A percentile compares a stretch with the other conserved stretches of the same genome.
phyloP scores from a whole-genome alignment of 2,113 vertebrate species.

The Phrynosoma blainvillii region DNA sequence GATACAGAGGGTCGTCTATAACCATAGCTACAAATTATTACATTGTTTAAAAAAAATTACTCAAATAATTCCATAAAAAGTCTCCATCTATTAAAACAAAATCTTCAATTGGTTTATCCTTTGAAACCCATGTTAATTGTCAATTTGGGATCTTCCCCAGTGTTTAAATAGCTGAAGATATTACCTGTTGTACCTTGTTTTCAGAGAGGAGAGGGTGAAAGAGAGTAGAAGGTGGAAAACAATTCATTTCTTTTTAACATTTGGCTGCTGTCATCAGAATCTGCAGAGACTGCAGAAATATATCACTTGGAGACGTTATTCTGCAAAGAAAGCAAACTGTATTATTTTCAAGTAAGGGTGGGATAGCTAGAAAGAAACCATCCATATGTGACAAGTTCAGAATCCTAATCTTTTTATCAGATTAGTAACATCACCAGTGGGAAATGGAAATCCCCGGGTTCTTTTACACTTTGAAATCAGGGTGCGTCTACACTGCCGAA shows the following conservation, averaged over 20 bases:
- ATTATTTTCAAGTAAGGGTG: no score
- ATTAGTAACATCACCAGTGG: no score
- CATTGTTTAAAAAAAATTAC: no score
- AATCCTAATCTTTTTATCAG: not conserved
- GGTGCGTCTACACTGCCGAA: no score
- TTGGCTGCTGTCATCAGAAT: not conserved
- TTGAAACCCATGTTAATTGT: not conserved
- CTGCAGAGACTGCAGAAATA: not conserved
- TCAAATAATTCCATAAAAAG: no score
- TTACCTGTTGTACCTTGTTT: rapidly evolving
- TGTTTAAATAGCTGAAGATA: not conserved
- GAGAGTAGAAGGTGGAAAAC: not conserved
- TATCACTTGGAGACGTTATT: not conserved
- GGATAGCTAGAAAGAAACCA: not conserved
- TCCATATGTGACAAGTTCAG: not conserved
- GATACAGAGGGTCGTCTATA: no score
- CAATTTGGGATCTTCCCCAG: not conserved
- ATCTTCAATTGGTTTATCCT: no score
- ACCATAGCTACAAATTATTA: no score
- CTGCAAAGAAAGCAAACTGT: not conserved
- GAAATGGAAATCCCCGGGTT: not conserved
- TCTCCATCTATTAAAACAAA: no score
- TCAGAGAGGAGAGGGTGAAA: not conserved
- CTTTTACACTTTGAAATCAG: no score
- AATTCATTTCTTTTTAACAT: not conserved